A percentile compares a stretch with the other conserved stretches of the same genome.
Conservation (phyloP, 2,888 invertebrate genomes). For the Actias luna region DNA sequence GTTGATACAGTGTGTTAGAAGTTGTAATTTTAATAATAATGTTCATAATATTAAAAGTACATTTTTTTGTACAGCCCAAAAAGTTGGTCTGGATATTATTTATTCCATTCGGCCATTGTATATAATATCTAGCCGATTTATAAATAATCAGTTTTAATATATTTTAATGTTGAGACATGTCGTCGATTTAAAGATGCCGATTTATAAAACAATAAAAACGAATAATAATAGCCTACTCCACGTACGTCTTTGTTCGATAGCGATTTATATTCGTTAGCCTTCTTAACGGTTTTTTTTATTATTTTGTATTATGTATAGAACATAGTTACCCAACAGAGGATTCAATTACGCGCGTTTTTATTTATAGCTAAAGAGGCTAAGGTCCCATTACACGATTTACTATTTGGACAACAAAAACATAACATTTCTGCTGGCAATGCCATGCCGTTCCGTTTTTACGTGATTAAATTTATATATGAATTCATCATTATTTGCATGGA, state of each 20-base stretch:
- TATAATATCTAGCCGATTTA: too few relatives aligned
- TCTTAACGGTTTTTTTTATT: neutral
- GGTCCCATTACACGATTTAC: neutral
- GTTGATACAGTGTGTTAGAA: too few relatives aligned
- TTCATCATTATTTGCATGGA: too few relatives aligned
- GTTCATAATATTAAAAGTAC: too few relatives aligned
- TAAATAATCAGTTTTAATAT: too few relatives aligned
- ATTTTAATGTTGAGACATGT: too few relatives aligned
- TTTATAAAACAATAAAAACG: neutral
- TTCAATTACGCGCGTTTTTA: slow-evolving; percentile 1
- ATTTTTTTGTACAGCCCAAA: too few relatives aligned
- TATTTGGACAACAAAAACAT: neutral
- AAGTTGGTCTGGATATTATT: too few relatives aligned
- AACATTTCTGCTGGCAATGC: neutral
- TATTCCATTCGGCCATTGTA: too few relatives aligned
- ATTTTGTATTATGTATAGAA: slow-evolving; percentile 4
- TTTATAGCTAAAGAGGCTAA: slow-evolving; percentile 4
- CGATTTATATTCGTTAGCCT: neutral
- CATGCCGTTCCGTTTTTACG: neutral
- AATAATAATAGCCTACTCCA: neutral
- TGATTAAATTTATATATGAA: neutral
- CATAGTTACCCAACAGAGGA: neutral
- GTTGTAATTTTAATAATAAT: too few relatives aligned
- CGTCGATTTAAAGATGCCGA: too few relatives aligned
- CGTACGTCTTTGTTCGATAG: neutral